phyloP scores from a whole-genome alignment of 2,113 vertebrate genomes.

The Mola mola region DNA sequence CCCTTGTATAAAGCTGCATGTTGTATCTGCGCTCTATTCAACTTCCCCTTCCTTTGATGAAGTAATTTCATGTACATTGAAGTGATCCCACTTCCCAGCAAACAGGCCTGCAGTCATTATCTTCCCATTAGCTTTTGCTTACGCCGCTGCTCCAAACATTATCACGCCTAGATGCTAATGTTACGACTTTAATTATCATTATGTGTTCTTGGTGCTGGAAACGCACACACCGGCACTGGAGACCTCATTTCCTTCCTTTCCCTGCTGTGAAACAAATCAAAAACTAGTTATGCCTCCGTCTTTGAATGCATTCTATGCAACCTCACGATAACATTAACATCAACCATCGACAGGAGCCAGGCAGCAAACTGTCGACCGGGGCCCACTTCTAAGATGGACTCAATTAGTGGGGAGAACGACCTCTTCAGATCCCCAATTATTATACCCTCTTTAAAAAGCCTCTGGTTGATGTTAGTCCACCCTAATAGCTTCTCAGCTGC shows the following conservation, averaged over 20 bases:
- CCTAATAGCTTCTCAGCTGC: constrained; percentile 37
- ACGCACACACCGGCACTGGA: constrained; percentile 17
- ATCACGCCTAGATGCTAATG: constrained; percentile 55
- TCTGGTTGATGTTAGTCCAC: constrained; percentile 42
- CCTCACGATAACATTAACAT: constrained; percentile 41
- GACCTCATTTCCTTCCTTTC: constrained; percentile 49
- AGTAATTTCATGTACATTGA: neutral
- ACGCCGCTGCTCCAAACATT: constrained; percentile 50
- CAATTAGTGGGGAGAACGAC: constrained; percentile 64
- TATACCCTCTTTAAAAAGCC: constrained; percentile 31
- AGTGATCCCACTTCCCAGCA: constrained; percentile 24
- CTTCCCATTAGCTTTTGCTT: constrained; percentile 65
- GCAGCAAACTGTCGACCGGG: constrained; percentile 27
- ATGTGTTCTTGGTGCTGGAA: constrained; percentile 34
- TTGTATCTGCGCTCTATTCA: constrained; percentile 1
- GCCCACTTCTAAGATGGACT: constrained; percentile 48
- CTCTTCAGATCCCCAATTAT: constrained; percentile 56
- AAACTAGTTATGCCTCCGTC: constrained; percentile 62
- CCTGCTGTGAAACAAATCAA: constrained; percentile 71
- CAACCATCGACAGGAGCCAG: constrained; percentile 33
- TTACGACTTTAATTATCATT: constrained; percentile 61
- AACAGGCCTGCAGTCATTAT: constrained; percentile 62
- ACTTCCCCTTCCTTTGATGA: constrained; percentile 1
- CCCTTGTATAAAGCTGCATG: neutral
- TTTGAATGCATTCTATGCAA: constrained; percentile 38